Base-by-base conservation (phyloP, 2,797 vertebrate genomes). In the Trachurus trachurus region DNA sequence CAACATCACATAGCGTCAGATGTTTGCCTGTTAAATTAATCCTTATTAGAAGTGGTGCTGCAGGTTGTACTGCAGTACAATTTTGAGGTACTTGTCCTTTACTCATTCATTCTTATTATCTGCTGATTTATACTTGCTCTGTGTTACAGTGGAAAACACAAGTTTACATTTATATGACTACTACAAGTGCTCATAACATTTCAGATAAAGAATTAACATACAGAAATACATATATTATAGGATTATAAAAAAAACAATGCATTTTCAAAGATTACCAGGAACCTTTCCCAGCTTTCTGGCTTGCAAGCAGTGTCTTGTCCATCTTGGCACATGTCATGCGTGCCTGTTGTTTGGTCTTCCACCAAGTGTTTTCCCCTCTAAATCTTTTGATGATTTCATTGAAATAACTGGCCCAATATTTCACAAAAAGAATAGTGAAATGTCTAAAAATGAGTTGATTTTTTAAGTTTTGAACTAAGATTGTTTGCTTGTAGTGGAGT, bases 1-100 rank as follows among this genome's bases (percentile, higher is more conserved):
- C 42, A 73, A 70, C 64, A 76, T 45, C 52, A 80, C 40, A 66
- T 34, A 40, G 19, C 73, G 37, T 64, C 45, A 76, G 11, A 58
- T 10, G 13, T 74, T 56, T 29, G 57, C 8, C 5, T 49, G 19
- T 74, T 58, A 37, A 45, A 68, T 52, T 40, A 9, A 15, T 40
- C 0, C 5, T 49, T 21, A 7, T 45, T 69, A 40, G 26, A 13
- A 26, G 11, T 29, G 5, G n/a, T 13, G 37, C 10, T 15, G 16
- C 8, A 37, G 22, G 50, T 11, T 45, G 2, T 17, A 62, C 11
- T 34, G 57, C 12, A 21, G 17, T 44, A 6, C 22, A 31, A 19
- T 47, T 45, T 37, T 34, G 9, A 26, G 15, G 17, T 45, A 17
- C 11, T 19, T 31, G 12, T 45, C 15, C 19, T 68, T 59, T 13